Evolutionary conservation across 1,140 invertebrate genomes (phyloP).

Genomic region (Dendroctonus ponderosae): DNA sequence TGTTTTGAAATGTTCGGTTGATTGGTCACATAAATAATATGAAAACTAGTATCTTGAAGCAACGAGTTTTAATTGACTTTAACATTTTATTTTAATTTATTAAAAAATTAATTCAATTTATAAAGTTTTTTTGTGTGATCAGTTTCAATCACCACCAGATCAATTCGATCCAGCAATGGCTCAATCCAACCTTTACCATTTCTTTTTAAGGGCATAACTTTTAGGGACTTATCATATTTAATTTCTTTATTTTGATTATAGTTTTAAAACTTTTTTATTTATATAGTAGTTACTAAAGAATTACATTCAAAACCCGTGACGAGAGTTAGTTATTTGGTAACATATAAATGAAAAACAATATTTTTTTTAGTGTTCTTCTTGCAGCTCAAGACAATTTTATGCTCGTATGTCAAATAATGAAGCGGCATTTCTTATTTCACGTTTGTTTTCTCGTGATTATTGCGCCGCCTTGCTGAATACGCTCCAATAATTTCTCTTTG

Average conservation of each 20-base stretch:
- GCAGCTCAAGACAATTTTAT: conserved; percentile 3
- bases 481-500: conserved; percentile 12
- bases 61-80: neutral
- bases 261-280: conserved; percentile 1
- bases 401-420: conserved; percentile 11
- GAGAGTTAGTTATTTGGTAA: conserved; percentile 1
- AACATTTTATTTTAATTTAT: neutral
- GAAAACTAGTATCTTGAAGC: neutral
- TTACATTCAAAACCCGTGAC: conserved; percentile 1
- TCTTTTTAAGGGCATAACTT: neutral
- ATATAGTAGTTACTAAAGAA: conserved; percentile 3
- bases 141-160: neutral
- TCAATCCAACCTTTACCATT: neutral
- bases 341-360: conserved; percentile 5
- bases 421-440: conserved; percentile 6
- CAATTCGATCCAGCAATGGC: too few species aligned
- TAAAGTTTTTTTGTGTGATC: neutral
- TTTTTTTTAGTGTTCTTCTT: conserved; percentile 1
- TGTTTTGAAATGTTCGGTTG: too few species aligned
- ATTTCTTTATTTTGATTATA: conserved; percentile 4
- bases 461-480: conserved; percentile 14
- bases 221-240: neutral
- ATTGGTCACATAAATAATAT: too few species aligned
- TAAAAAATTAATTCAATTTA: neutral
- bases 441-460: conserved; percentile 7